Evolutionary conservation across 2,797 vertebrate genomes (phyloP).

Genomic region (Acridotheres tristis): DNA sequence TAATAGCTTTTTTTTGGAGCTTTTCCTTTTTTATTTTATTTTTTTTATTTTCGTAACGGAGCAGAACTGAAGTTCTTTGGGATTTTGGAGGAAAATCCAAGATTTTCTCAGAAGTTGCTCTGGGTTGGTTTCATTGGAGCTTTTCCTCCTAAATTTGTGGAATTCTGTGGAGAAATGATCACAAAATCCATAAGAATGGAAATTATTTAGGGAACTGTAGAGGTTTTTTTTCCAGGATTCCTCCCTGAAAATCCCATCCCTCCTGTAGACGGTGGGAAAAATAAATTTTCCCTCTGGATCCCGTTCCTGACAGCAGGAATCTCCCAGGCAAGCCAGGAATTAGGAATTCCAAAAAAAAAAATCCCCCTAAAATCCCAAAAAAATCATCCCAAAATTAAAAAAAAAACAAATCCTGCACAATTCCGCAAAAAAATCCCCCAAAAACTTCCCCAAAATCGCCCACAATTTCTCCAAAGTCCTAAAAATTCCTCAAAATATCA

Average conservation of each 20-base stretch:
- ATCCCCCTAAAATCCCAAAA: too few species aligned
- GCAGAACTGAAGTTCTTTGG: neutral
- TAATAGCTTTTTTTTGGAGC: conserved; percentile 43
- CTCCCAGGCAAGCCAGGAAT: too few species aligned
- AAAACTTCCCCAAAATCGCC: too few species aligned
- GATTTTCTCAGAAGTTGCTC: neutral
- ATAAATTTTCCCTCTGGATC: neutral
- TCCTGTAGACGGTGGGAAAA: neutral
- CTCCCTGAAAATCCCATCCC: neutral
- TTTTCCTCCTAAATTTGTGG: neutral
- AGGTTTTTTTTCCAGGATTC: neutral
- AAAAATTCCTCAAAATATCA: too few species aligned
- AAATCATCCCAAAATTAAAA: too few species aligned
- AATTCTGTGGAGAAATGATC: neutral
- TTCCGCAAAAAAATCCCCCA: too few species aligned
- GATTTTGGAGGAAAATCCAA: neutral
- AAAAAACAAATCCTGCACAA: too few species aligned
- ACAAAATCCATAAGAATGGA: too few species aligned
- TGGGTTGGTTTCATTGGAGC: neutral
- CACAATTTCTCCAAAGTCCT: too few species aligned
- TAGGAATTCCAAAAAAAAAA: too few species aligned
- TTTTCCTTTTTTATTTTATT: conserved; percentile 15
- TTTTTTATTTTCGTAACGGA: conserved; percentile 10
- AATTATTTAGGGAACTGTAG: neutral
- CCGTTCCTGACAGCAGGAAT: too few species aligned